These are phyloP conservation scores for Cryptotis parvus DNA, from an alignment of 2,113 vertebrate species.

Conservation along the genomic window DNA sequence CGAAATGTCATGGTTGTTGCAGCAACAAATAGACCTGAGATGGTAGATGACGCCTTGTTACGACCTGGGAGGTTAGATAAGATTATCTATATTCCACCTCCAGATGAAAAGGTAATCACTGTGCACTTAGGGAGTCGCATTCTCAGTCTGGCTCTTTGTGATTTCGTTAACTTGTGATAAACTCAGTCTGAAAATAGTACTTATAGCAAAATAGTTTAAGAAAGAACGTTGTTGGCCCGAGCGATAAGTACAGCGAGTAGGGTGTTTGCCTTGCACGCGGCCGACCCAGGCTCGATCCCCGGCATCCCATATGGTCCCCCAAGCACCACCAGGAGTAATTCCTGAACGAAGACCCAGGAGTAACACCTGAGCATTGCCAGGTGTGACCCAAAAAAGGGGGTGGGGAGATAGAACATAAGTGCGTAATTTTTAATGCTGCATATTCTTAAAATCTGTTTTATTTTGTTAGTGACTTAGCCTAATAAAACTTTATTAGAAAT, in stretches of 20 bases:
- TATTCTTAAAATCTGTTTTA: not conserved
- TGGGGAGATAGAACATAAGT: no score
- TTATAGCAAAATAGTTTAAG: not conserved
- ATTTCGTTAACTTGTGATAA: not conserved
- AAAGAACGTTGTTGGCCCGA: no score
- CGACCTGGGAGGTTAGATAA: constrained; percentile 96
- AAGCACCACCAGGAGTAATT: no score
- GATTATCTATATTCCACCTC: constrained; percentile 94
- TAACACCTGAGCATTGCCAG: no score
- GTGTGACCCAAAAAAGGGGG: no score
- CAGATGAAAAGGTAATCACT: constrained; percentile 91
- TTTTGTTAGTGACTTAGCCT: not conserved
- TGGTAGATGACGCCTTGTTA: constrained; percentile 94
- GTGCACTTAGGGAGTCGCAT: no score
- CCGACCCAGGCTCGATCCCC: no score
- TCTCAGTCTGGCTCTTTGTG: not conserved
- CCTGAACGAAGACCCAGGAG: no score
- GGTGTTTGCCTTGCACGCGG: no score
- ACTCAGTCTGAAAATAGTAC: not conserved
- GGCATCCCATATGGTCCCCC: no score
- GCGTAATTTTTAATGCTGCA: not conserved
- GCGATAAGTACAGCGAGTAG: no score
- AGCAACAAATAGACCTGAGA: constrained; percentile 95
- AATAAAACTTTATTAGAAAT: not conserved
- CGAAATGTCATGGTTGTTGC: constrained; percentile 94